Conservation (phyloP, 1,140 invertebrate species). For the Bombyx mandarina region DNA sequence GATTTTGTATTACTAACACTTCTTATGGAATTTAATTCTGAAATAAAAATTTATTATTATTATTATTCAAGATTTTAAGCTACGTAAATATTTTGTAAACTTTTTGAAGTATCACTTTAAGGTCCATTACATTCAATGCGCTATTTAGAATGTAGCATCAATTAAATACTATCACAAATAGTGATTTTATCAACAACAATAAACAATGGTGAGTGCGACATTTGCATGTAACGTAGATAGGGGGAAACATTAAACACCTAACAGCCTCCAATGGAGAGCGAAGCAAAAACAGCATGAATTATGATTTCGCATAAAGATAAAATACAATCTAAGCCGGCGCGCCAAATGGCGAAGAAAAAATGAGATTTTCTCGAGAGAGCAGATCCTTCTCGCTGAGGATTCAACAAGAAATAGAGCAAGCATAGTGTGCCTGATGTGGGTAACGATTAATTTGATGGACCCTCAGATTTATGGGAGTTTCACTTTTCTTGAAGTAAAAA, state of each 20-base stretch:
- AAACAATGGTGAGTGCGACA: slow-evolving; percentile 36
- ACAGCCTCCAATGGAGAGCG: slow-evolving; percentile 31
- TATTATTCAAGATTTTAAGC: too few relatives aligned
- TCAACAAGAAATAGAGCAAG: slow-evolving; percentile 30
- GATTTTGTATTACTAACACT: too few relatives aligned
- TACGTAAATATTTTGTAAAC: too few relatives aligned
- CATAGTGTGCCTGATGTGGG: slow-evolving; percentile 11
- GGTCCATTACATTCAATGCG: too few relatives aligned
- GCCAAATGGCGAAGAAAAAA: slow-evolving; percentile 60
- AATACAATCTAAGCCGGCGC: slow-evolving; percentile 59
- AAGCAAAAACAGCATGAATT: slow-evolving; percentile 60
- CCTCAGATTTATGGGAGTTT: not conserved
- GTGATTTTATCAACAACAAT: slow-evolving; percentile 30
- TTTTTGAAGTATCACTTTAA: too few relatives aligned
- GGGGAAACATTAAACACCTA: slow-evolving; percentile 52
- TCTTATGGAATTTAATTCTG: too few relatives aligned
- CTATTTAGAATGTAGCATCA: slow-evolving; percentile 12
- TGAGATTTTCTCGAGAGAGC: slow-evolving; percentile 48
- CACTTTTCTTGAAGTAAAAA: too few relatives aligned
- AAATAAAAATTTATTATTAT: too few relatives aligned
- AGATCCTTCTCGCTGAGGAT: slow-evolving; percentile 30
- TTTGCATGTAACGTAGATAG: slow-evolving; percentile 39
- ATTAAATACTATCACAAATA: slow-evolving; percentile 27
- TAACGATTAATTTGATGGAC: slow-evolving; percentile 7
- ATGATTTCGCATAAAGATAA: slow-evolving; percentile 67